phyloP scores from a whole-genome alignment of 2,113 vertebrate genomes.

The Gopherus flavomarginatus region DNA sequence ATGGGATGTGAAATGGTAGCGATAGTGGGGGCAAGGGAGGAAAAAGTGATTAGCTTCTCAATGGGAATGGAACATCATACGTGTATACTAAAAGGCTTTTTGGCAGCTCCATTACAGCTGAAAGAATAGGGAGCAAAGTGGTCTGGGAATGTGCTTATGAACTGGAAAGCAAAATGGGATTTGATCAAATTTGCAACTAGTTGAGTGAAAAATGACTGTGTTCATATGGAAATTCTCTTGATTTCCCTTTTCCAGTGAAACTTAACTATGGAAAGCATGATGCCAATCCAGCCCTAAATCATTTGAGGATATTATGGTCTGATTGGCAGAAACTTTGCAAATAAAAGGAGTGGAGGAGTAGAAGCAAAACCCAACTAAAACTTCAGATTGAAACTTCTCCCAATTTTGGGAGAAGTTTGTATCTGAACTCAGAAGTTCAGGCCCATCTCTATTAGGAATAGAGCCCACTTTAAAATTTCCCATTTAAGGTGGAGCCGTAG shows the following conservation, averaged over 20 bases:
- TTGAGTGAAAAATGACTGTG: background rate
- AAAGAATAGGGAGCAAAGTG: background rate
- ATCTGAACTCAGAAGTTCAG: background rate
- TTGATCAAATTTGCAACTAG: background rate
- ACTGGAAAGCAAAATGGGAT: background rate
- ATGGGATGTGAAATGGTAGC: background rate
- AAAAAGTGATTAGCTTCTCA: background rate
- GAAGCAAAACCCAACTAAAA: background rate
- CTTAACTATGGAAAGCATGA: background rate
- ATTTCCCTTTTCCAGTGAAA: background rate
- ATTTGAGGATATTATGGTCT: background rate
- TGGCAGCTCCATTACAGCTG: background rate
- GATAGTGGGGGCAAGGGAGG: accelerated
- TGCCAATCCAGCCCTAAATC: background rate
- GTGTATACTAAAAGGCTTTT: background rate
- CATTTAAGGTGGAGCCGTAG: background rate
- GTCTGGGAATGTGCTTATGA: background rate
- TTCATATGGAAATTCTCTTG: background rate
- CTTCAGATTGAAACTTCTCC: background rate
- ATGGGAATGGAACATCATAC: accelerated
- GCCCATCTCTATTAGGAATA: constrained; percentile 22
- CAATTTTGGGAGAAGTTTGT: background rate
- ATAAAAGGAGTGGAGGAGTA: background rate
- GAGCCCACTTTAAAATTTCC: constrained; percentile 47
- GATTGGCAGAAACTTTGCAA: background rate